Evolutionary conservation across 2,797 vertebrate species (phyloP), one percentile per base, ranked within the genome.

Genomic region (Scarus forsteni): DNA sequence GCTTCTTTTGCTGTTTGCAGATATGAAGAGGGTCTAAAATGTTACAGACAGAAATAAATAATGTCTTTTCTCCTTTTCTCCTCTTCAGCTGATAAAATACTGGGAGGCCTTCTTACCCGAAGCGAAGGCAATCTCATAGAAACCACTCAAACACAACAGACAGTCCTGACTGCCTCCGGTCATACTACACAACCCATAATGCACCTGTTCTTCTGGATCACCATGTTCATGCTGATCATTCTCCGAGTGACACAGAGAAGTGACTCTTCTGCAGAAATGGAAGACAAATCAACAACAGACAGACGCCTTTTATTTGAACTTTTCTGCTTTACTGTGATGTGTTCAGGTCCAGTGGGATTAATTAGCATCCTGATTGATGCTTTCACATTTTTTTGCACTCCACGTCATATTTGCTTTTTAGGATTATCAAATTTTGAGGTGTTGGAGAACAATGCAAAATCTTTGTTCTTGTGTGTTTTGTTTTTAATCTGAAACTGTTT

Each of bases 21-120:
- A 27, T 4, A 27, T 27, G 27, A 27, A 27, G 27, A 27, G 27
- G 27, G 27, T 18, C 9, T 3, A 16, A 8, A 16, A 9, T 16
- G 15, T 45, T 27, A 27, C 27, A 10, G 7, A 39, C 38, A 43
- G 11, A 45, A 45, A 1, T 50, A 50, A 11, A 8, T 38, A 8
- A 5, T 36, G 5, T 39, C 14, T 14, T 34, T 38, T 64, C 40
- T 13, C 3, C 48, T 12, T 50, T 16, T 43, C 15, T 36, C 56
- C 73, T 64, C 54, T 56, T 50, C 93, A 99, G 98, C 95, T 98
- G 78, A 97, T 99, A 86, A 99, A 99, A 89, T 99, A 98, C 88
- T 99, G 97, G 97, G 97, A 99, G 80, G 97, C 96, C 77, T 99
- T 99, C 92, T 92, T 98, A 88, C 98, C 98, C 44, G 98, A 99